These are phyloP conservation scores for Diplosoma virens DNA, from an alignment of 23 tunicate genomes.

Conservation along the genomic window DNA sequence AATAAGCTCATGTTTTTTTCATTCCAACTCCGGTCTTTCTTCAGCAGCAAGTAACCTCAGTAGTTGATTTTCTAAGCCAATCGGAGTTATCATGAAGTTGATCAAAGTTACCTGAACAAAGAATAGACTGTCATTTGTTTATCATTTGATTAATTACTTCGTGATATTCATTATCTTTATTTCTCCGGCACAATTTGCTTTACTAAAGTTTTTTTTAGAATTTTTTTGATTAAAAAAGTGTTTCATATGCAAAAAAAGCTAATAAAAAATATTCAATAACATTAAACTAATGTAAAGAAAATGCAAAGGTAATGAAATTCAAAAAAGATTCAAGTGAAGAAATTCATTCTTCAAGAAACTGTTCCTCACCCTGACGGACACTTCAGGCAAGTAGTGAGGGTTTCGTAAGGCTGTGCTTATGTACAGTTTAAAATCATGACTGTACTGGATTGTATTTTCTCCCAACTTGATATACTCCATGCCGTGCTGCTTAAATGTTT, in stretches of 20 bases:
- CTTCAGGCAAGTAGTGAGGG: constrained; percentile 89
- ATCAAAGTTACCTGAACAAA: constrained; percentile 74
- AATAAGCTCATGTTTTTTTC: constrained; percentile 65
- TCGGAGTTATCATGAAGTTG: constrained; percentile 87
- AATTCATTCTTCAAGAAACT: too few species aligned
- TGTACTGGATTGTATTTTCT: constrained; percentile 83
- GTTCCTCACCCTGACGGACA: constrained; percentile 66
- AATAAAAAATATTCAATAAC: too few species aligned
- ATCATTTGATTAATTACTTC: too few species aligned
- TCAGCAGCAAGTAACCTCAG: constrained; percentile 84
- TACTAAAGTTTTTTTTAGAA: too few species aligned
- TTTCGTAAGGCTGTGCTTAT: constrained; percentile 82
- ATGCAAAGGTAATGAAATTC: too few species aligned
- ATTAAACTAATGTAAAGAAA: too few species aligned
- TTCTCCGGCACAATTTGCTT: too few species aligned
- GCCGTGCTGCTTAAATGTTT: constrained; percentile 87
- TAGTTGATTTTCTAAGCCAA: constrained; percentile 81
- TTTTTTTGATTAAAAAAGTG: too few species aligned
- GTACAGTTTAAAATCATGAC: constrained; percentile 83
- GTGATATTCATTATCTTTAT: too few species aligned
- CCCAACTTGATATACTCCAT: constrained; percentile 89
- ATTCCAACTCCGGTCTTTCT: constrained; percentile 83
- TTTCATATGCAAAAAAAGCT: too few species aligned
- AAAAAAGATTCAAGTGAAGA: too few species aligned
- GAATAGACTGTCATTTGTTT: too few species aligned